These are phyloP conservation scores for Pammene fasciana DNA, from an alignment of 2,888 invertebrate species.

Conservation along the genomic window DNA sequence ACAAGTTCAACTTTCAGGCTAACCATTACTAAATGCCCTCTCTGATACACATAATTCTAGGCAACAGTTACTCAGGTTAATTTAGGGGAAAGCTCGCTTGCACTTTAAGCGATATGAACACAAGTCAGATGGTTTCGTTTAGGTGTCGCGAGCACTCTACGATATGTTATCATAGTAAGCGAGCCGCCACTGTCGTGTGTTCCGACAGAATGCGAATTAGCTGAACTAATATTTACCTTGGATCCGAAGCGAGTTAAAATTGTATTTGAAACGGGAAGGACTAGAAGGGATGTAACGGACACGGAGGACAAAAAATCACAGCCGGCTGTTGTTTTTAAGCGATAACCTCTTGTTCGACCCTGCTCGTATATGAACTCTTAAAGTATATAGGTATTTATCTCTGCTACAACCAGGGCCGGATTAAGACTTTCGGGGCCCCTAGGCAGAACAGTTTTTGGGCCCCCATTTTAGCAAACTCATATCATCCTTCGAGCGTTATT, in stretches of 20 bases:
- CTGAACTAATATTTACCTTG: slow-evolving; percentile 78
- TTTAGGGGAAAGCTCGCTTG: neutral
- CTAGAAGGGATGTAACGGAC: slow-evolving; percentile 12
- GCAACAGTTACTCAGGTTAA: too few relatives aligned
- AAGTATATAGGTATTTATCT: too few relatives aligned
- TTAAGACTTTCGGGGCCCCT: too few relatives aligned
- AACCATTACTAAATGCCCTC: too few relatives aligned
- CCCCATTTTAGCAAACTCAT: too few relatives aligned
- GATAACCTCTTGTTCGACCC: too few relatives aligned
- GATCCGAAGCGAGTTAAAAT: slow-evolving; percentile 69
- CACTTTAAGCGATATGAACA: neutral
- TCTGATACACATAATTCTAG: too few relatives aligned
- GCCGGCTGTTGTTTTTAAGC: slow-evolving; percentile 17
- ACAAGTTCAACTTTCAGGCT: neutral
- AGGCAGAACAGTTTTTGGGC: too few relatives aligned
- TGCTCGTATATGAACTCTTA: too few relatives aligned
- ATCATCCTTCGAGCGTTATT: too few relatives aligned
- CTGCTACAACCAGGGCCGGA: too few relatives aligned
- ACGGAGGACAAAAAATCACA: slow-evolving; percentile 17
- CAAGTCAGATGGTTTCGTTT: slow-evolving; percentile 10
- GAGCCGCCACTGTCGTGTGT: slow-evolving; percentile 74
- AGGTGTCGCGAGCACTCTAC: slow-evolving; percentile 56
- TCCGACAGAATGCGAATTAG: slow-evolving; percentile 76
- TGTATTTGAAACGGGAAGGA: slow-evolving; percentile 53
- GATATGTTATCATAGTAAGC: slow-evolving; percentile 75